Evolutionary conservation across 2,888 invertebrate species (phyloP).

Genomic region (Parochlus steinenii): DNA sequence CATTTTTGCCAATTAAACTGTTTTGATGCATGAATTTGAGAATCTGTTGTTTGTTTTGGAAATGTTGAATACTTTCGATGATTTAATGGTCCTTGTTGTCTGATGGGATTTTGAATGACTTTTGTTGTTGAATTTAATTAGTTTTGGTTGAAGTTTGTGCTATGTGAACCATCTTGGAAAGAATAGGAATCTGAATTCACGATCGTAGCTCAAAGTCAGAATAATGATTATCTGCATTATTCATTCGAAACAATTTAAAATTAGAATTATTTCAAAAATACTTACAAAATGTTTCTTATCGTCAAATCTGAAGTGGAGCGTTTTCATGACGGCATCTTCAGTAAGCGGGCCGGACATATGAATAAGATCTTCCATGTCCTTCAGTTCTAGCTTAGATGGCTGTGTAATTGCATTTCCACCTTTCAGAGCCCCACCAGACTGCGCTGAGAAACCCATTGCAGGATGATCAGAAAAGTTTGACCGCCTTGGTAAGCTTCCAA

Average conservation of each 20-base stretch:
- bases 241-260: not conserved
- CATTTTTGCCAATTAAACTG: too few species aligned
- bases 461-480: too few species aligned
- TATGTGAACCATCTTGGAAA: too few species aligned
- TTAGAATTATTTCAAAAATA: conserved; percentile 20
- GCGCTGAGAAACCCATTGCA: too few species aligned
- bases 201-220: not conserved
- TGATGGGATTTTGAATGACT: too few species aligned
- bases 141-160: too few species aligned
- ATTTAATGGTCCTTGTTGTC: too few species aligned
- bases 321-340: conserved; percentile 84
- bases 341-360: conserved; percentile 84
- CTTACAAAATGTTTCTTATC: conserved; percentile 78
- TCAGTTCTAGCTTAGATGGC: conserved; percentile 17
- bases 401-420: conserved; percentile 2
- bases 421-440: too few species aligned
- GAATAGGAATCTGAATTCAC: not conserved
- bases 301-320: conserved; percentile 77
- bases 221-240: not conserved
- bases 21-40: too few species aligned
- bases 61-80: too few species aligned
- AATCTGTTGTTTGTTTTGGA: too few species aligned
- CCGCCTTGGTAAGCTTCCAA: conserved; percentile 18
- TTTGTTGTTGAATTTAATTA: too few species aligned
- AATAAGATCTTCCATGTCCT: conserved; percentile 71